Evolutionary conservation across 2,113 vertebrate species (phyloP).

Genomic region (Bufo gargarizans): DNA sequence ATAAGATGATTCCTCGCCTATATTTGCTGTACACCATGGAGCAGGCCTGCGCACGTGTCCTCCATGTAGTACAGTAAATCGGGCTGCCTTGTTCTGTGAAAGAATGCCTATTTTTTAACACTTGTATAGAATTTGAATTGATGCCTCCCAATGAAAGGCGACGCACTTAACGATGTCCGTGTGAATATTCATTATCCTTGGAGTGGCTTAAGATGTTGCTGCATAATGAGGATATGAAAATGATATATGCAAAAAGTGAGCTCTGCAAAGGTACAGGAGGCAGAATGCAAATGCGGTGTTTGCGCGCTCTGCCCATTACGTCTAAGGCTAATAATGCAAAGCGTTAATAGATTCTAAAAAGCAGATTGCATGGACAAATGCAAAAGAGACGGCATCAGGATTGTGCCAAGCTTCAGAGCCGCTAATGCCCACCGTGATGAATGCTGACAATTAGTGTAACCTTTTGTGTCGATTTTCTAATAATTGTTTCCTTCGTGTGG

Average conservation of each 20-base stretch:
- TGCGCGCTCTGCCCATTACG: constrained; percentile 3
- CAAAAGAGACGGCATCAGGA: background rate
- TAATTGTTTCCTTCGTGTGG: constrained; percentile 26
- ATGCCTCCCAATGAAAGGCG: background rate
- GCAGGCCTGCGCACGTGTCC: background rate
- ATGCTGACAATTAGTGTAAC: constrained; percentile 50
- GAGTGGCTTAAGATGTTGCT: background rate
- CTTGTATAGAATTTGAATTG: background rate
- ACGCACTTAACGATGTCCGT: background rate
- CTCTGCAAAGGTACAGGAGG: background rate
- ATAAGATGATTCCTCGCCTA: background rate
- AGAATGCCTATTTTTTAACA: background rate
- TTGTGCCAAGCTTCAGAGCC: constrained; percentile 17
- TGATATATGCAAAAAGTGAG: constrained; percentile 21
- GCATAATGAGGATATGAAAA: constrained; percentile 36
- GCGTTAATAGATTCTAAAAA: background rate
- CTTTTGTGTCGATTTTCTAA: constrained; percentile 37
- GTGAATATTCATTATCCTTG: background rate
- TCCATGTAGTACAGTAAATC: background rate
- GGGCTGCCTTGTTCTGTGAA: background rate
- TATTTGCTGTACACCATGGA: background rate
- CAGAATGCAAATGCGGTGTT: constrained; percentile 41
- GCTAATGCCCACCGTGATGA: constrained; percentile 30
- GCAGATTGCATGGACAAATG: background rate
- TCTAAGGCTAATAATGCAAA: background rate